Evolutionary conservation across 2,113 vertebrate genomes (phyloP).

Genomic region (Sphaerodactylus townsendi): DNA sequence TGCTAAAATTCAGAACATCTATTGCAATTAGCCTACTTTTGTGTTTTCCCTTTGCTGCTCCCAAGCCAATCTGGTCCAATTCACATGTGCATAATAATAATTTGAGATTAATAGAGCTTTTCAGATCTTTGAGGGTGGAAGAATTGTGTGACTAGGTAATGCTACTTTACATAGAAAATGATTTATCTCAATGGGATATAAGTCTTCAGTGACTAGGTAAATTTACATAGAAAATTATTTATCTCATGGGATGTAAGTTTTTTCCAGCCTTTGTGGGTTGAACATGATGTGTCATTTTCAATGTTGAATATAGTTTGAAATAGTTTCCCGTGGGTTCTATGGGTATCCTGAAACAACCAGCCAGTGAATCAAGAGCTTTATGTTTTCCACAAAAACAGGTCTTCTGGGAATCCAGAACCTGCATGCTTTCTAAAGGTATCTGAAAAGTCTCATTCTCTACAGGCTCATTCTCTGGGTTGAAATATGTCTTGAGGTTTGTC

Average conservation of each 20-base stretch:
- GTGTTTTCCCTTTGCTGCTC: background rate
- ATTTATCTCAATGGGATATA: too few relatives aligned
- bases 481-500: too few relatives aligned
- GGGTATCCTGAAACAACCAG: background rate
- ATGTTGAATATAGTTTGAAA: background rate
- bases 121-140: too few relatives aligned
- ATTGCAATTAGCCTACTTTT: background rate
- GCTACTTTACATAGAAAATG: background rate
- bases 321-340: background rate
- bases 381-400: background rate
- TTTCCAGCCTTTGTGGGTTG: too few relatives aligned
- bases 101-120: background rate
- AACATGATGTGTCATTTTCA: background rate
- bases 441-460: background rate
- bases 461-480: background rate
- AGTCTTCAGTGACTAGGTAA: background rate
- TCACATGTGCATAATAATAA: background rate
- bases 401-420: background rate
- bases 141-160: background rate
- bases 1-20: fast-evolving
- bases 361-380: background rate
- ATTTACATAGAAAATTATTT: background rate
- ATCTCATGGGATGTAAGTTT: too few relatives aligned
- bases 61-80: background rate
- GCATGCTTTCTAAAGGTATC: too few relatives aligned